Evolutionary conservation across 2,888 invertebrate species (phyloP), one percentile per base, ranked within the genome.

Genomic region (Pimpla rufipes): DNA sequence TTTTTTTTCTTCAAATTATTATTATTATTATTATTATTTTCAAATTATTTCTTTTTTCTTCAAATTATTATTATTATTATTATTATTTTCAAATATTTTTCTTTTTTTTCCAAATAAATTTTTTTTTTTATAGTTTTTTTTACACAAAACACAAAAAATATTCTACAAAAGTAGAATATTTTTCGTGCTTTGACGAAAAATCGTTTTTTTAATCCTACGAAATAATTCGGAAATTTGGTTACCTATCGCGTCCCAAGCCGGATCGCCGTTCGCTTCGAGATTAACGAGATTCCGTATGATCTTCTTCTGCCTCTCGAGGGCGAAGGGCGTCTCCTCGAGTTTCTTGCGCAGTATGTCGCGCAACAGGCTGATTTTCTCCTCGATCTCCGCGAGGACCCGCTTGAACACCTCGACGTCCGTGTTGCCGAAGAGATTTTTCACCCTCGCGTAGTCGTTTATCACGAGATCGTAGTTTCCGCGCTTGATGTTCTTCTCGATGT

Each of bases 381-480:
- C 99, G 7, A 99, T 98, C 94, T 99, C 99, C 77, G 95, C 95
- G 85, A 99, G 95, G 55, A 99, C 98, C 93, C 96, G 96, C 91
- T 97, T 96, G 90, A 98, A 98, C 23, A 98, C 95, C 95, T 97
- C 93, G 16, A 99, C 96, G 93, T 99, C 98, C 40, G 98, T 98
- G 93, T 98, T 98, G 80, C 98, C 97, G 94, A 99, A 99, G 35
- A 99, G 94, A 91, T 99, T 98, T 93, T 98, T 98, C 3, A 98
- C 99, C 88, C 99, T 95, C 0, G 98, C 97, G 92, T 99, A 99
- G 93, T 99, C 99, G 92, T 99, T 99, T 81, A 99, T 98, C 23
- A 99, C 98, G 70, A 98, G 95, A 92, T 99, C 99, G 92, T 98
- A 99, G 92, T 99, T 99, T 70, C 98, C 98, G 90, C 97, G 97